Evolutionary conservation across 2,797 vertebrate genomes (phyloP), one percentile per base, ranked within the genome.

Genomic region (Philypnodon macrostomus): DNA sequence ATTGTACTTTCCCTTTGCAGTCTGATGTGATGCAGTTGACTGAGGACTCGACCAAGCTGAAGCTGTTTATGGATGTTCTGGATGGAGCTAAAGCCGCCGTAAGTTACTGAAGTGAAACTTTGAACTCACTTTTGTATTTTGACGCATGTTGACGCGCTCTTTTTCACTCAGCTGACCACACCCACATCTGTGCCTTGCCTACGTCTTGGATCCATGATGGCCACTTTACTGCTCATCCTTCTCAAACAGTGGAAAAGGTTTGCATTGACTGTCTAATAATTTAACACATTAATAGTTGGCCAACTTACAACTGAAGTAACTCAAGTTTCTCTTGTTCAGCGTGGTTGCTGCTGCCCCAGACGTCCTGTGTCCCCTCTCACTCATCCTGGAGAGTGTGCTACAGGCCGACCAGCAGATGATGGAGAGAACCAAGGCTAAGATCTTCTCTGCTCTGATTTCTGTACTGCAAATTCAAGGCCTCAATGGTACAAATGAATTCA

Each of bases 191-290:
- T 86, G 17, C 87, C 86, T 49, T 97, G 97, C 61, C 86, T 98
- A 27, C 94, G 93, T 17, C 87, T 99, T 2, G 95, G 96, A 0
- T 98, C 95, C 60, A 97, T 98, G 95, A 89, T 93, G 47, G 93
- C 93, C 38, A 98, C 96, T 0, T 84, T 98, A 18, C 91, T 99
- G 8, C 89, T 98, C 13, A 88, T 98, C 75, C 90, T 99, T 35
- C 90, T 99, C 34, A 95, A 92, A 53, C 93, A 94, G 66, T 99
- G 97, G 97, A 93, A 89, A 66, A 90, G 91, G 97, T 98, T 36
- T 54, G 86, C 59, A 1, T 17, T 38, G 31, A n/a, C 27, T 29
- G 23, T 17, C 2, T 30, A 12, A 2, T 44, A 11, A 5, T 11
- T n/a, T 12, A 30, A 5, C 17, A 30, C 5, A n/a, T n/a, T n/a